Evolutionary conservation across 2,888 invertebrate genomes (phyloP).

Genomic region (Euproctis similis): DNA sequence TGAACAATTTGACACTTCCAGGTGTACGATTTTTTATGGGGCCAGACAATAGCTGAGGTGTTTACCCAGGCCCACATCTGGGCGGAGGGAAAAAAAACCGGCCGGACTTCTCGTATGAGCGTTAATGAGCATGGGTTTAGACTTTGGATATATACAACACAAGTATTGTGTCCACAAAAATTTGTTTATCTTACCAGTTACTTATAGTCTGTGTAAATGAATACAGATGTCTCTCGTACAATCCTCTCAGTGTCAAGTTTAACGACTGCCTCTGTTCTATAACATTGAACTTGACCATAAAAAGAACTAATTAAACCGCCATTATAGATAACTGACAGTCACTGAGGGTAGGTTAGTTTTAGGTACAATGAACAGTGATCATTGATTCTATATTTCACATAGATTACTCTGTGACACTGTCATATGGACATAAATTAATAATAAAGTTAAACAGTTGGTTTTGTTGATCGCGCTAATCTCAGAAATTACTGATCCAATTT

Average conservation of each 20-base stretch:
- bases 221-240: slow-evolving; percentile 57
- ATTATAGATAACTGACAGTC: slow-evolving; percentile 54
- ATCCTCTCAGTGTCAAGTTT: slow-evolving; percentile 43
- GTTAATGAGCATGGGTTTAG: slow-evolving; percentile 61
- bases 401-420: too few relatives aligned
- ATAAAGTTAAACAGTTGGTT: too few relatives aligned
- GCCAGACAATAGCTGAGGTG: slow-evolving; percentile 55
- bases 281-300: slow-evolving; percentile 72
- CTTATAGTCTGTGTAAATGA: slow-evolving; percentile 38
- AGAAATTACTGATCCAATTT: too few relatives aligned
- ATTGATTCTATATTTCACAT: slow-evolving; percentile 9
- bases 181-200: slow-evolving; percentile 54
- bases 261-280: slow-evolving; percentile 38
- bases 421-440: too few relatives aligned
- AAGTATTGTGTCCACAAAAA: slow-evolving; percentile 39
- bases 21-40: slow-evolving; percentile 69
- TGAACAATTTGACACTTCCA: slow-evolving; percentile 76
- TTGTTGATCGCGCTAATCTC: too few relatives aligned
- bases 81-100: slow-evolving; percentile 63
- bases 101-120: slow-evolving; percentile 67
- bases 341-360: slow-evolving; percentile 53
- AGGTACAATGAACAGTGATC: slow-evolving; percentile 21
- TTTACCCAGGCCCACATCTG: slow-evolving; percentile 70
- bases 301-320: slow-evolving; percentile 66
- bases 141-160: slow-evolving; percentile 27